Evolutionary conservation across 2,113 vertebrate species (phyloP).

Genomic region (Illadopsis cleaveri): DNA sequence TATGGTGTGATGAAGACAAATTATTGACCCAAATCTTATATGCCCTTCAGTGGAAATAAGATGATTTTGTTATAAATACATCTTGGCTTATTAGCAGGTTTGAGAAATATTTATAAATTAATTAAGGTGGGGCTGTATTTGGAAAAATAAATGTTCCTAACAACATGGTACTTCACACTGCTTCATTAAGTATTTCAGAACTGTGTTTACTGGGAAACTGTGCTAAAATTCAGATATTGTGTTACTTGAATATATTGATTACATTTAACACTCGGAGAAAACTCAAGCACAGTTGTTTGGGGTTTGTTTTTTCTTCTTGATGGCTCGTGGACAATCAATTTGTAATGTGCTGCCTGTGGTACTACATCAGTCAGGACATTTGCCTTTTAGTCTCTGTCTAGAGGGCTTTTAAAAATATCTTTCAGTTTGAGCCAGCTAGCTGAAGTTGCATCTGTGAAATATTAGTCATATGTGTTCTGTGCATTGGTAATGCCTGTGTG

Average conservation of each 20-base stretch:
- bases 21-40: background rate
- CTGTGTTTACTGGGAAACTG: background rate
- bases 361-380: background rate
- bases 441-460: background rate
- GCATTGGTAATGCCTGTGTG: background rate
- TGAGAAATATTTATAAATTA: background rate
- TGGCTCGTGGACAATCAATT: background rate
- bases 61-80: background rate
- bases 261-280: background rate
- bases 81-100: background rate
- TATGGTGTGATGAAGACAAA: background rate
- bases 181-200: background rate
- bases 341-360: background rate
- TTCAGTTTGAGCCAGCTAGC: background rate
- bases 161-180: background rate
- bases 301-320: background rate
- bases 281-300: background rate
- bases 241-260: background rate
- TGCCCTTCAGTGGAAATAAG: background rate
- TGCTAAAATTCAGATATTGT: background rate
- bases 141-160: background rate
- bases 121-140: background rate
- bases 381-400: background rate
- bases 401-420: background rate
- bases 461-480: background rate